These are phyloP conservation scores for Pterocles gutturalis DNA, from an alignment of 2,113 vertebrate genomes.

Conservation along the genomic window DNA sequence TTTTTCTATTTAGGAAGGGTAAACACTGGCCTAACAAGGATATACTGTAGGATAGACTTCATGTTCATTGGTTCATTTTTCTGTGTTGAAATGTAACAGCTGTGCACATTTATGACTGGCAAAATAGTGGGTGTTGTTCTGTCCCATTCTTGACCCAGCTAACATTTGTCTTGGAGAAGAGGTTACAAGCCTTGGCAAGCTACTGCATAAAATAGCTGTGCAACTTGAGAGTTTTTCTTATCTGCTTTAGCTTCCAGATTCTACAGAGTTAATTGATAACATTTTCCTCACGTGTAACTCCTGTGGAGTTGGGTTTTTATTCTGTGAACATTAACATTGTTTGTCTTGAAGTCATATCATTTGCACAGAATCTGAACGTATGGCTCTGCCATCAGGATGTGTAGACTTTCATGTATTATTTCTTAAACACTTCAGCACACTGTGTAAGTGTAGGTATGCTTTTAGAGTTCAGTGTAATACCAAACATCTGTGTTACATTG, in stretches of 20 bases:
- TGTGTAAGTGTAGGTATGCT: background rate
- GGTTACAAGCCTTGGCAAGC: slow-evolving; percentile 8
- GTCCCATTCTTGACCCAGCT: background rate
- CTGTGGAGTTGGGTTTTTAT: background rate
- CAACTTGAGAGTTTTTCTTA: background rate
- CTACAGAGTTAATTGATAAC: background rate
- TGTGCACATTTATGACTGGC: background rate
- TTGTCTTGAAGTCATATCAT: background rate
- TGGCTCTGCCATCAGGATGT: background rate
- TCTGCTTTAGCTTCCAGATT: slow-evolving; percentile 1
- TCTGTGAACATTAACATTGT: background rate
- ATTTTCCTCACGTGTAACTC: background rate
- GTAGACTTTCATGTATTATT: background rate
- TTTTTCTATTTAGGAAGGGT: background rate
- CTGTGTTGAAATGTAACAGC: slow-evolving; percentile 15
- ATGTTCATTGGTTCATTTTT: background rate
- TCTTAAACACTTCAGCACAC: background rate
- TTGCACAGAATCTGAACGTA: background rate
- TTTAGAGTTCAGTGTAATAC: background rate
- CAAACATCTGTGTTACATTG: background rate
- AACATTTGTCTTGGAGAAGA: slow-evolving; percentile 5
- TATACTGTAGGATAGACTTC: background rate
- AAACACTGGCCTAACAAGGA: background rate
- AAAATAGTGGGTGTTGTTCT: background rate
- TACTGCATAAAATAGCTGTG: background rate